Base-by-base conservation (phyloP, 2,113 vertebrate species). In the Gasterosteus aculeatus region DNA sequence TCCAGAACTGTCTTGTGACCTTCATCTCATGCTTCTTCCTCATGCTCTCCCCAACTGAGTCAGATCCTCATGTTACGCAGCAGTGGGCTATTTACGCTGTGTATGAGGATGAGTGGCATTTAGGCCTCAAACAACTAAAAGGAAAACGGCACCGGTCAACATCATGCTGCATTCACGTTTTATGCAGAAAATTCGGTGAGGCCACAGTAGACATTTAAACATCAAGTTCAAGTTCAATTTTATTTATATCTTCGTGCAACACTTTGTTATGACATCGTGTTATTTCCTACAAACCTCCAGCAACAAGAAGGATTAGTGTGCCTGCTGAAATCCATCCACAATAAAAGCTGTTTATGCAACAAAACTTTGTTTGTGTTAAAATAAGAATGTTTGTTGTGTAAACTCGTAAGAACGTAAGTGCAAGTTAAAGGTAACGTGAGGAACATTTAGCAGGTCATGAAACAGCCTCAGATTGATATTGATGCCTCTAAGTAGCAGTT, bases 1-100 rank as follows among this genome's bases (percentile, higher is more conserved):
- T 62, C 44, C 31, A 66, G 14, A 66, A 35, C 39, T 66, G 38
- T 47, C 41, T 49, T 29, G n/a, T 58, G 53, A 31, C 31, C 53
- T 57, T 59, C 42, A 66, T 65, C 18, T 15, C 26, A 6, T 9
- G 54, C 68, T 19, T 46, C 41, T 46, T 70, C 31, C 42, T 41
- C 14, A 18, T 54, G 66, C 49, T 42, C n/a, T 54, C 14, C 66
- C 31, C 15, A 31, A 29, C 38, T 8, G 39, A 46, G 26, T n/a
- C 39, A 58, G 22, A 31, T 57, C 10, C 53, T 58, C 57, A 15
- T 14, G n/a, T 41, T 4, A 72, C 35, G 53, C 8, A 0, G 18
- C 9, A 61, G 41, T 3, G 51, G 18, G 47, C 22, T n/a, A 39
- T 51, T 26, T 12, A 5, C 69, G 16, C 39, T 26, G 26, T 47